These are phyloP conservation scores for Pachypanchax playfairii DNA, from an alignment of 2,113 vertebrate genomes.

Conservation along the genomic window DNA sequence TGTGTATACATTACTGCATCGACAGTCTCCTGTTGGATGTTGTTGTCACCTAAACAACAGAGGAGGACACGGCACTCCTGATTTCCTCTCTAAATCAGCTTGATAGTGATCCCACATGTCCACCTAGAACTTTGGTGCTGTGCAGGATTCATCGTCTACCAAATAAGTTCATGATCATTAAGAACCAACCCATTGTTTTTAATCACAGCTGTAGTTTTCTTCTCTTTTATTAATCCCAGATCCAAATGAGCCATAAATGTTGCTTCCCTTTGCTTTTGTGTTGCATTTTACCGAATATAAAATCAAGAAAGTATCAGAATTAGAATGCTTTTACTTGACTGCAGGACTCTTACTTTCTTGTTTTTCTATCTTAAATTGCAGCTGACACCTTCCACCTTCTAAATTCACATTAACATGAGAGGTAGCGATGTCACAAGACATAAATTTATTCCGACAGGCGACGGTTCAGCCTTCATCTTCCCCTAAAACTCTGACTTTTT, in stretches of 20 bases:
- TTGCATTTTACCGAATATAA: background rate
- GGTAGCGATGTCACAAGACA: background rate
- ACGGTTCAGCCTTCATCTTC: slow-evolving; percentile 2
- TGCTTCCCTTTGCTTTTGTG: slow-evolving; percentile 7
- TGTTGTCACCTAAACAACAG: slow-evolving; percentile 29
- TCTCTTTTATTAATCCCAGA: too few species aligned
- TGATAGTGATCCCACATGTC: background rate
- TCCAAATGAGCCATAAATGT: too few species aligned
- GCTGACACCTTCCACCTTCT: slow-evolving; percentile 1
- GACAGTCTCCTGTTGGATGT: slow-evolving; percentile 23
- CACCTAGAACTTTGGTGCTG: background rate
- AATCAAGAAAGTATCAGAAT: background rate
- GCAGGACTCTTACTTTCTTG: slow-evolving; percentile 14
- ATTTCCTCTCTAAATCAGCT: slow-evolving; percentile 25
- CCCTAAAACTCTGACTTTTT: background rate
- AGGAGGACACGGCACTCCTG: slow-evolving; percentile 4
- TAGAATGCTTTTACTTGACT: slow-evolving; percentile 4
- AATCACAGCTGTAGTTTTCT: slow-evolving; percentile 13
- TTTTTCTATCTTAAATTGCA: slow-evolving; percentile 2
- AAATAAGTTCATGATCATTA: background rate
- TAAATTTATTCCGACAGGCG: slow-evolving; percentile 1
- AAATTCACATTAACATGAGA: slow-evolving; percentile 26
- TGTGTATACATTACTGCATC: slow-evolving; percentile 14
- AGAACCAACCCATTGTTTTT: slow-evolving; percentile 16
- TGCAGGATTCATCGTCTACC: background rate